Conservation (phyloP, 2,888 invertebrate species). For the Blastobasis adustella region DNA sequence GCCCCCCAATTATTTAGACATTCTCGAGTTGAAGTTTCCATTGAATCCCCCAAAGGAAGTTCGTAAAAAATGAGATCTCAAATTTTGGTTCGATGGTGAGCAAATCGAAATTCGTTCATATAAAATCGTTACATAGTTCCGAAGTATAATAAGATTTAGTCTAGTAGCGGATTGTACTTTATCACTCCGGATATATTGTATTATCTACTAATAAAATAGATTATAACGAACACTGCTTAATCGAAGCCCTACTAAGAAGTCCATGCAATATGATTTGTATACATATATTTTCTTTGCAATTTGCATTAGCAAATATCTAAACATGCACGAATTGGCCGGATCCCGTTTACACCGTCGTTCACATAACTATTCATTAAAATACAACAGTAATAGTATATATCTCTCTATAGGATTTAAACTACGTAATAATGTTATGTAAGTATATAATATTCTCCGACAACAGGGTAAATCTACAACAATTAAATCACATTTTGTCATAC, state of each 20-base stretch:
- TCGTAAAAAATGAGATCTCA: constrained; percentile 58
- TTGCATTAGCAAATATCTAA: constrained; percentile 56
- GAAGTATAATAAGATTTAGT: constrained; percentile 34
- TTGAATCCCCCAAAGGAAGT: constrained; percentile 7
- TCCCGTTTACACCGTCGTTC: constrained; percentile 53
- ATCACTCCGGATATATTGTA: constrained; percentile 36
- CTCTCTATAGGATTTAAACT: constrained; percentile 64
- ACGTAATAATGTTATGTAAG: constrained; percentile 59
- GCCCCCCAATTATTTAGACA: not conserved
- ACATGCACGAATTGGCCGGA: constrained; percentile 67
- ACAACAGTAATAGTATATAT: constrained; percentile 64
- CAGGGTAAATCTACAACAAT: constrained; percentile 67
- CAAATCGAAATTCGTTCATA: constrained; percentile 59
- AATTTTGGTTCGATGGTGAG: constrained; percentile 69
- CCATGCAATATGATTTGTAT: constrained; percentile 45
- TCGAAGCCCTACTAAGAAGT: constrained; percentile 42
- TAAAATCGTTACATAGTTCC: constrained; percentile 48
- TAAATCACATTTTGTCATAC: constrained; percentile 66
- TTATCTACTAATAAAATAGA: constrained; percentile 27
- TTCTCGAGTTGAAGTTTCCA: not conserved
- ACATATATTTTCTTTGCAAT: constrained; percentile 40
- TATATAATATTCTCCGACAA: constrained; percentile 57
- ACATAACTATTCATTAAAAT: constrained; percentile 57
- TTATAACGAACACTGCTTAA: constrained; percentile 31
- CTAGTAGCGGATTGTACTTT: constrained; percentile 60